Evolutionary conservation across 2,888 invertebrate genomes (phyloP), one percentile per base, ranked within the genome.

Genomic region (Crioceris asparagi): DNA sequence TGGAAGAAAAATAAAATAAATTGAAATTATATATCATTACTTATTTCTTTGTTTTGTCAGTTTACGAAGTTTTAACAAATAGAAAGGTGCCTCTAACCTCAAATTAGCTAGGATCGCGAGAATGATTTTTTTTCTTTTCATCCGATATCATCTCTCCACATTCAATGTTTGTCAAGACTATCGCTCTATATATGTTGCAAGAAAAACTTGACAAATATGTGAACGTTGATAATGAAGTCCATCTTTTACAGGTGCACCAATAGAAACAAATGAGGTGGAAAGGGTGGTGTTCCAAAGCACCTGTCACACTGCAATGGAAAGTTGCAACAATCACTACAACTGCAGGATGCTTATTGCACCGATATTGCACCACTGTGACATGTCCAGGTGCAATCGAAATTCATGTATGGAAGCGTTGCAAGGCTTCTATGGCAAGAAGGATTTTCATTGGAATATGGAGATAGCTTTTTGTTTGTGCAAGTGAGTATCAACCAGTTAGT

Each of bases 401-500:
- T 82, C 84, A 41, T 91, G 91, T 65, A 88, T 88, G 88, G 74
- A 79, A 46, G 83, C 88, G 35, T 66, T 91, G 52, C 80, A 88
- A 60, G 77, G 78, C 38, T 90, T 91, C 68, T 91, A 90, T 67
- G 75, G 83, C 61, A 80, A 79, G 55, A 78, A 81, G 14, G 78
- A 78, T 38, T 79, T 83, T 48, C 79, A 78, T 51, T 82, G 86
- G 76, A 87, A 85, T 59, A 75, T 87, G 47, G 90, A 90, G 65
- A 83, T 90, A 53, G 91, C 90, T 50, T 90, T 90, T 68, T 91
- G 91, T 62, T 73, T 90, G 43, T 91, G 91, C 87, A 88, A 83
- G 90, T 44, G 23, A 23, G 44, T 44, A n/a, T n/a, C n/a, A n/a
- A n/a, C n/a, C n/a, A n/a, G n/a, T n/a, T n/a, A n/a, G n/a, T n/a